These are phyloP conservation scores for Nautilus pompilius DNA, from an alignment of 1,140 invertebrate genomes.

Conservation along the genomic window DNA sequence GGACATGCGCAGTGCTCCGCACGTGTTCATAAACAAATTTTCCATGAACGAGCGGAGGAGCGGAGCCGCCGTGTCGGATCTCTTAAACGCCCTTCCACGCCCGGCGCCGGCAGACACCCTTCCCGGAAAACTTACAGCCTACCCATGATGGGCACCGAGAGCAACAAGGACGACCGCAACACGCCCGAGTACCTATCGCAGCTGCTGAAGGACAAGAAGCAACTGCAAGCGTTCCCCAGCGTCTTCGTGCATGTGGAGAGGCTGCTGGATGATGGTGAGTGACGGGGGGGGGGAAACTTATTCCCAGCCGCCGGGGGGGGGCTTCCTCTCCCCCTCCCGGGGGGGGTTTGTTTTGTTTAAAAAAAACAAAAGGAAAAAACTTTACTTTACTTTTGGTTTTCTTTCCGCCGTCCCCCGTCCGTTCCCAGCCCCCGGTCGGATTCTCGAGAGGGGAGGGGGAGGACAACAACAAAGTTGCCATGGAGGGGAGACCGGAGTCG, in stretches of 20 bases:
- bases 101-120: conserved; percentile 35
- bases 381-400: too few relatives aligned
- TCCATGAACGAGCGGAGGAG: conserved; percentile 28
- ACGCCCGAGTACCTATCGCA: conserved; percentile 96
- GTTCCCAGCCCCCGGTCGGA: too few relatives aligned
- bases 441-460: too few relatives aligned
- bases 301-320: too few relatives aligned
- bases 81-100: conserved; percentile 43
- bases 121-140: not conserved
- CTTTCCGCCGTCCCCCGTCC: too few relatives aligned
- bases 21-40: conserved; percentile 54
- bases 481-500: too few relatives aligned
- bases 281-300: too few relatives aligned
- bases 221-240: conserved; percentile 98
- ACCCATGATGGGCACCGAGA: conserved; percentile 52
- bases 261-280: conserved; percentile 97
- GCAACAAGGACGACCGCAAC: conserved; percentile 53
- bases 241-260: conserved; percentile 99
- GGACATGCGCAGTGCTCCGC: conserved; percentile 47
- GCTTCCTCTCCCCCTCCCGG: too few relatives aligned
- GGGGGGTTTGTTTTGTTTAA: too few relatives aligned
- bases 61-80: not conserved
- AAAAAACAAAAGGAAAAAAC: too few relatives aligned
- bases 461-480: too few relatives aligned
- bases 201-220: conserved; percentile 99